Evolutionary conservation across 1,140 invertebrate species (phyloP).

Genomic region (Druon quercuslanigerum): DNA sequence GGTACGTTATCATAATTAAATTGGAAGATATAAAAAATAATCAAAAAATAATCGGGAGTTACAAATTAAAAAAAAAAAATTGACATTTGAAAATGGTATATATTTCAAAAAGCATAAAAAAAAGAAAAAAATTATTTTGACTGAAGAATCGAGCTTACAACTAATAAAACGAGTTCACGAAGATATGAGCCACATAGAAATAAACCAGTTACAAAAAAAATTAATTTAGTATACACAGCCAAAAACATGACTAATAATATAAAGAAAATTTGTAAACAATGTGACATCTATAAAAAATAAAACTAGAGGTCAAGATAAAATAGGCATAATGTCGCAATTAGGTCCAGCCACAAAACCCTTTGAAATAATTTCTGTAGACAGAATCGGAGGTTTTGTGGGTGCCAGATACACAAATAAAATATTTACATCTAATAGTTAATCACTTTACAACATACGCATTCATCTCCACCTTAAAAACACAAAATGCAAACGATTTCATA

Average conservation of each 20-base stretch:
- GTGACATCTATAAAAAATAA: conserved; percentile 47
- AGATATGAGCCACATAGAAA: conserved; percentile 27
- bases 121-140: conserved; percentile 35
- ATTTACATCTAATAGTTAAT: conserved; percentile 57
- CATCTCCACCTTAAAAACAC: conserved; percentile 61
- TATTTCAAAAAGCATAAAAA: not conserved
- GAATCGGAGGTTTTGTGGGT: conserved; percentile 61
- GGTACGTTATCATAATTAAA: too few species aligned
- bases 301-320: conserved; percentile 40
- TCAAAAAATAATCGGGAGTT: not conserved
- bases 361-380: conserved; percentile 68
- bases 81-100: conserved; percentile 20
- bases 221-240: conserved; percentile 12
- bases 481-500: conserved; percentile 63
- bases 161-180: conserved; percentile 31
- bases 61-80: conserved; percentile 16
- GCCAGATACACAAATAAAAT: conserved; percentile 60
- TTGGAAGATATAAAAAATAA: not conserved
- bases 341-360: conserved; percentile 49
- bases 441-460: conserved; percentile 62
- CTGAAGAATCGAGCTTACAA: conserved; percentile 31
- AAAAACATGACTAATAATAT: conserved; percentile 40
- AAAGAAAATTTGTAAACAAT: conserved; percentile 33
- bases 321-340: conserved; percentile 48
- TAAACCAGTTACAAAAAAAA: conserved; percentile 23